phyloP scores from a whole-genome alignment of 2,113 vertebrate genomes.

The Cisticola juncidis region DNA sequence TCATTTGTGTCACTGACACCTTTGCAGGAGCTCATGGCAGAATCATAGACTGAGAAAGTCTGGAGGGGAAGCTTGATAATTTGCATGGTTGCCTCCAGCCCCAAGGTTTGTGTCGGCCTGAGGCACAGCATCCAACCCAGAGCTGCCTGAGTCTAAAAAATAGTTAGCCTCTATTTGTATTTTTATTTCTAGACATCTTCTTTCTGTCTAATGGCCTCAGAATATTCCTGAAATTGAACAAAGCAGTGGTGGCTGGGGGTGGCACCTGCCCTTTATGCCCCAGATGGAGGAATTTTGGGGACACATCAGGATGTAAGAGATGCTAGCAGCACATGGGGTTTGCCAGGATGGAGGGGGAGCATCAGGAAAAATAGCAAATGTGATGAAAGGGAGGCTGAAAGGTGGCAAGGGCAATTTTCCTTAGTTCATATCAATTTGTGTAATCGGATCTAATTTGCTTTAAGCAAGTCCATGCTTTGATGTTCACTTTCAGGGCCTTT shows the following conservation, averaged over 20 bases:
- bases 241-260: not conserved
- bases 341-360: not conserved
- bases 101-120: not conserved
- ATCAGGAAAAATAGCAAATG: not conserved
- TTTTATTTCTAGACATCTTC: not conserved
- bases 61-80: not conserved
- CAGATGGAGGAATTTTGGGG: not conserved
- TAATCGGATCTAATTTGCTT: not conserved
- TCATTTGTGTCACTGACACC: not conserved
- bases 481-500: not conserved
- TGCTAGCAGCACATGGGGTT: not conserved
- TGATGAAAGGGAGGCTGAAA: not conserved
- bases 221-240: not conserved
- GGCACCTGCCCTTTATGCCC: not conserved
- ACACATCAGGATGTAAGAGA: fast-evolving
- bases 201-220: not conserved
- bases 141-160: not conserved
- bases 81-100: not conserved
- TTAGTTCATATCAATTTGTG: not conserved
- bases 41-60: not conserved
- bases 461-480: not conserved
- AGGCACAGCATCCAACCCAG: not conserved
- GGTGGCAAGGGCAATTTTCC: not conserved
- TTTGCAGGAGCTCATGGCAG: not conserved
- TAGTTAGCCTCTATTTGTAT: not conserved